Conservation (phyloP, 2,113 vertebrate genomes). For the Pollachius pollachius region DNA sequence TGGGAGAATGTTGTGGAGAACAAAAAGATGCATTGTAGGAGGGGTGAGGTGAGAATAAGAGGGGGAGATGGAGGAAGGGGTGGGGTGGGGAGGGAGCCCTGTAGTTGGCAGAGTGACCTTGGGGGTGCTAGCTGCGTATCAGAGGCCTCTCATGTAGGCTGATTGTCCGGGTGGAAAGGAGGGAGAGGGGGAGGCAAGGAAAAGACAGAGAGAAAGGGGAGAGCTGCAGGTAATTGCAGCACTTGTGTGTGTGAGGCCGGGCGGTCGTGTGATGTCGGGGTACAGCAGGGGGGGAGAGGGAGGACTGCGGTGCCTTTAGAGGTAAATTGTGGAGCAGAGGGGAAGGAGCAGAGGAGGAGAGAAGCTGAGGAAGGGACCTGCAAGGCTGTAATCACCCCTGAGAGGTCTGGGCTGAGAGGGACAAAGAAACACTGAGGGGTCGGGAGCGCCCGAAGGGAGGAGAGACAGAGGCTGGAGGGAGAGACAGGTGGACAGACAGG, state of each 20-base stretch:
- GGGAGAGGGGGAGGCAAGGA: constrained; percentile 26
- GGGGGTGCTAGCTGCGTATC: constrained; percentile 72
- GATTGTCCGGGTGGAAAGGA: constrained; percentile 67
- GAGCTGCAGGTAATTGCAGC: constrained; percentile 77
- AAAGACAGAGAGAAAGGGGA: constrained; percentile 51
- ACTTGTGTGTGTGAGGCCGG: constrained; percentile 74
- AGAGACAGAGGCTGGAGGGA: constrained; percentile 10
- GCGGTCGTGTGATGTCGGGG: constrained; percentile 73
- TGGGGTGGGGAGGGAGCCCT: constrained; percentile 30
- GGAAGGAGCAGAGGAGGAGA: constrained; percentile 41
- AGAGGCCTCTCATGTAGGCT: constrained; percentile 78
- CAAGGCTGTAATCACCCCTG: constrained; percentile 72
- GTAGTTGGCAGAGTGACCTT: constrained; percentile 75
- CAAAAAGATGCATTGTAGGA: constrained; percentile 20
- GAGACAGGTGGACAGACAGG: neutral
- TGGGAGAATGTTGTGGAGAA: constrained; percentile 16
- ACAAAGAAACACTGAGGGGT: constrained; percentile 66
- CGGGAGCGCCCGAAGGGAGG: constrained; percentile 32
- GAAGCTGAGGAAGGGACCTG: constrained; percentile 35
- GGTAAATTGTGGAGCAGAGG: constrained; percentile 71
- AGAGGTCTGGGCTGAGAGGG: constrained; percentile 64
- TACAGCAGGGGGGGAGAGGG: constrained; percentile 65
- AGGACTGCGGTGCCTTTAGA: constrained; percentile 67
- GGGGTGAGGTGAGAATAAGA: constrained; percentile 20
- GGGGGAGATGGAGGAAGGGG: neutral